Conservation (phyloP, 2,113 vertebrate species). For the Festucalex cinctus region DNA sequence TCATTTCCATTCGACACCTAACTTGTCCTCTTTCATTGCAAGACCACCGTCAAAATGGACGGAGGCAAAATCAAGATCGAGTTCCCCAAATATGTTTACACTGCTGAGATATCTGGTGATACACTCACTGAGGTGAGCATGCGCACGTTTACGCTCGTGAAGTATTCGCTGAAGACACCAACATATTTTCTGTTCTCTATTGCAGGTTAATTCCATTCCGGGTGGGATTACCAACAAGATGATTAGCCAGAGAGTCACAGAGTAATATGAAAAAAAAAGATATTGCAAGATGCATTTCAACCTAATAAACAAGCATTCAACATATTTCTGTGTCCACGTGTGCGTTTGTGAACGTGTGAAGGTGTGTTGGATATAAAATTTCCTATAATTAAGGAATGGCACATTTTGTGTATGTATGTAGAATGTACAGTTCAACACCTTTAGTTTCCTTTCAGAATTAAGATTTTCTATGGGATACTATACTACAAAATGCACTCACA, state of each 20-base stretch:
- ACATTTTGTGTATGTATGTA: too few species aligned
- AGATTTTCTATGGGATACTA: too few species aligned
- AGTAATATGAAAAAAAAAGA: not conserved
- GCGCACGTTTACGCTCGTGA: not conserved
- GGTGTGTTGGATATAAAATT: too few species aligned
- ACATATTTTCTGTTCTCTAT: not conserved
- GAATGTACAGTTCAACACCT: too few species aligned
- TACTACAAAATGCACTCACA: too few species aligned
- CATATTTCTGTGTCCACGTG: not conserved
- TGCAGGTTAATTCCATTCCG: not conserved
- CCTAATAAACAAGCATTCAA: not conserved
- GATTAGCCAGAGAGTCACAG: not conserved
- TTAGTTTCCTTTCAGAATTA: too few species aligned
- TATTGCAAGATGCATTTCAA: not conserved
- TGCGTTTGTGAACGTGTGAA: not conserved
- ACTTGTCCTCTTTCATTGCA: not conserved
- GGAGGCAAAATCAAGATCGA: constrained; percentile 9
- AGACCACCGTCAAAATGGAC: not conserved
- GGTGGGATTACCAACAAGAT: constrained; percentile 4
- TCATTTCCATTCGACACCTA: not conserved
- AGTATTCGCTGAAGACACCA: not conserved
- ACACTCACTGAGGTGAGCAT: not conserved
- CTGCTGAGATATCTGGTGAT: not conserved
- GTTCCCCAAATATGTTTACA: constrained; percentile 9
- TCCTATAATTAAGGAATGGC: too few species aligned